These are phyloP conservation scores for Dicrostonyx torquatus DNA, from an alignment of 2,797 vertebrate genomes.

Conservation along the genomic window DNA sequence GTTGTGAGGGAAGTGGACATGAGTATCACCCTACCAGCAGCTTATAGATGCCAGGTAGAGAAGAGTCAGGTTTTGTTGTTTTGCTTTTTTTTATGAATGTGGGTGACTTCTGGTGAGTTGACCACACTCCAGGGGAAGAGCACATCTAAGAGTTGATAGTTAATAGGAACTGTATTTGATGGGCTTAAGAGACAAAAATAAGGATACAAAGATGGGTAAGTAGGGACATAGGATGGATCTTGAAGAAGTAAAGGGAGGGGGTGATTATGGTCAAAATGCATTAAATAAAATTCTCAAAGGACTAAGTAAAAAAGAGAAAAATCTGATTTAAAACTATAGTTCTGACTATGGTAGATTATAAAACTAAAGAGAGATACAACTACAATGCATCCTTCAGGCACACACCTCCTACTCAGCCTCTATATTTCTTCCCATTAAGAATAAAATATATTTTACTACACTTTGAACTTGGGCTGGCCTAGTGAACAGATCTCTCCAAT, in stretches of 20 bases:
- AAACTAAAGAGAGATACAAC: background rate
- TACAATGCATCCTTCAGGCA: background rate
- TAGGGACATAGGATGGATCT: background rate
- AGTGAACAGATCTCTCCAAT: background rate
- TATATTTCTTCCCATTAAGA: background rate
- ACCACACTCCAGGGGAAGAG: background rate
- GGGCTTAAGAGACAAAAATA: background rate
- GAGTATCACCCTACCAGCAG: background rate
- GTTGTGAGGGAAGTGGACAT: too few relatives aligned
- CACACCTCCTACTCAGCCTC: background rate
- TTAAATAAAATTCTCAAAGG: background rate
- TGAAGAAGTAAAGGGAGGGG: too few relatives aligned
- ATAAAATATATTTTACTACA: background rate
- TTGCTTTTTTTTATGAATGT: background rate
- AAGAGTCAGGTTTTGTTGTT: background rate
- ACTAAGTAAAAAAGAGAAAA: background rate
- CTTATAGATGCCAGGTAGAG: background rate
- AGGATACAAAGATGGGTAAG: too few relatives aligned
- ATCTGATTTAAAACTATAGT: slow-evolving; percentile 7
- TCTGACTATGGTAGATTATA: background rate
- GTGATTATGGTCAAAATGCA: background rate
- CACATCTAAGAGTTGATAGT: background rate
- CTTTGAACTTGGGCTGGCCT: background rate
- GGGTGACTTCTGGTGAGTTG: background rate
- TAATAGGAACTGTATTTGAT: background rate